A percentile compares a stretch with the other conserved stretches of the same genome.
These are phyloP conservation scores for Halichoeres trimaculatus DNA, from an alignment of 2,113 vertebrate species.

Conservation along the genomic window DNA sequence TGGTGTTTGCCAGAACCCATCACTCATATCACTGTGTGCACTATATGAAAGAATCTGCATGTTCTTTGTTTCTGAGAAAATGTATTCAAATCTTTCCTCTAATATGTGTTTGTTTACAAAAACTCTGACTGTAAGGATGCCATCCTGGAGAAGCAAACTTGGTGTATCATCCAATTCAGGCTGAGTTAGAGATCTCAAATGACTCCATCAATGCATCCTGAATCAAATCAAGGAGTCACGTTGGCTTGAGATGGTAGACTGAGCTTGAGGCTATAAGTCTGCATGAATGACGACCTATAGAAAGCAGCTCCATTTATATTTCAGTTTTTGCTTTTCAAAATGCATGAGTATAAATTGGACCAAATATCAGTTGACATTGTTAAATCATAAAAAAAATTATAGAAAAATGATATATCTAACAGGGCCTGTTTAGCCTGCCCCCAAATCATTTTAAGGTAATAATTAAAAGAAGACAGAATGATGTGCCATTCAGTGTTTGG, in stretches of 20 bases:
- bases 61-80: neutral
- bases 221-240: conserved; percentile 75
- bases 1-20: conserved; percentile 3
- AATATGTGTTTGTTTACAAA: conserved; percentile 40
- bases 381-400: neutral
- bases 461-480: too few relatives aligned
- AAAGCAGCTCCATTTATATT: conserved; percentile 8
- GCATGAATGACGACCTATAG: conserved; percentile 60
- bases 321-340: conserved; percentile 34
- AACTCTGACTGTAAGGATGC: conserved; percentile 32
- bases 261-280: conserved; percentile 62
- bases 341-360: conserved; percentile 7
- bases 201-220: conserved; percentile 62
- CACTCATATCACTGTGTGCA: neutral
- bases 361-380: conserved; percentile 16
- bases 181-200: conserved; percentile 67
- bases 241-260: conserved; percentile 47
- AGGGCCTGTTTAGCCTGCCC: neutral
- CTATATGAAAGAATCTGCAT: conserved; percentile 3
- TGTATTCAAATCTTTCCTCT: conserved; percentile 16
- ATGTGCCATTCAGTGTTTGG: too few relatives aligned
- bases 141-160: conserved; percentile 51
- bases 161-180: conserved; percentile 63
- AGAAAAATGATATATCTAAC: neutral
- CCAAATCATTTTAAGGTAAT: too few relatives aligned